These are phyloP conservation scores for Acanthococcus lagerstroemiae DNA, from an alignment of 2,888 invertebrate genomes.

Conservation along the genomic window DNA sequence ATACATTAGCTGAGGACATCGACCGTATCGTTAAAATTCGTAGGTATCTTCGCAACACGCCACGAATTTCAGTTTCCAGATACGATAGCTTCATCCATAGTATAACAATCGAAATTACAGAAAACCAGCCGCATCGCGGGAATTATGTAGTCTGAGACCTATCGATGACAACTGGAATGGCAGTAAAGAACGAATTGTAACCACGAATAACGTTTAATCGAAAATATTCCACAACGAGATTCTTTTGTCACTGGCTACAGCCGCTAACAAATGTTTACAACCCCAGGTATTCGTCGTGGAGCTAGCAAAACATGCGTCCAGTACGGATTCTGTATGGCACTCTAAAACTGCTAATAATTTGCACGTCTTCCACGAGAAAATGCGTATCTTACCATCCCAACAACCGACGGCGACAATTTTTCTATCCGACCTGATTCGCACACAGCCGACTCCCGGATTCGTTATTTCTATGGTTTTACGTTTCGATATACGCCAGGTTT, in stretches of 20 bases:
- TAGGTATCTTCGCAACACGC: no score
- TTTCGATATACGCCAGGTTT: constrained; percentile 43
- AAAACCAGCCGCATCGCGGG: no score
- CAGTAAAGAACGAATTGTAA: no score
- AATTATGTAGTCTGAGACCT: no score
- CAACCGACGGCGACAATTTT: constrained; percentile 65
- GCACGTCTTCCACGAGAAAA: constrained; percentile 68
- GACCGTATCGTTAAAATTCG: no score
- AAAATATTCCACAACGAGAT: constrained; percentile 74
- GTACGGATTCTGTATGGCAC: constrained; percentile 59
- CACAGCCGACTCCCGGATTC: constrained; percentile 60
- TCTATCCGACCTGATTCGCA: constrained; percentile 56
- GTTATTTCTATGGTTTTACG: constrained; percentile 53
- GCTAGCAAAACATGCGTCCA: constrained; percentile 60
- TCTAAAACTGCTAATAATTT: constrained; percentile 61
- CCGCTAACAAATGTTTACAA: constrained; percentile 59
- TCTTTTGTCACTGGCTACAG: constrained; percentile 61
- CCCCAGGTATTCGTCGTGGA: constrained; percentile 57
- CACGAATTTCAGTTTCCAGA: no score
- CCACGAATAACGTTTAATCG: neutral
- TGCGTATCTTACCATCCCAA: constrained; percentile 64
- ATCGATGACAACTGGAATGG: no score
- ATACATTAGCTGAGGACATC: no score
- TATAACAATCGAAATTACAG: no score
- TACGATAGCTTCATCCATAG: no score